phyloP scores from a whole-genome alignment of 2,888 invertebrate species.

The Ochropleura leucogaster region DNA sequence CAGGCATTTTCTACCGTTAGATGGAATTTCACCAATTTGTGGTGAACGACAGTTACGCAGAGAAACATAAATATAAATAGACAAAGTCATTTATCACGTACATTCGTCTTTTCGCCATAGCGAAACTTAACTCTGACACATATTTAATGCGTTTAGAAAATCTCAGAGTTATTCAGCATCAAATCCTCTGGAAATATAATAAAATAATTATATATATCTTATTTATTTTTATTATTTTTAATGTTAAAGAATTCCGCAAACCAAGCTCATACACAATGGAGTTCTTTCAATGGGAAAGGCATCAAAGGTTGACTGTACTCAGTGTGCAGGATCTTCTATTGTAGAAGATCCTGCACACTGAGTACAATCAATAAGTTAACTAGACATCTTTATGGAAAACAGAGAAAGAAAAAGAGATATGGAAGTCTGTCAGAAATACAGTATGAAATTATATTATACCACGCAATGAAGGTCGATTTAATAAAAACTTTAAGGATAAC shows the following conservation, averaged over 20 bases:
- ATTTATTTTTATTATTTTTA: too few species aligned
- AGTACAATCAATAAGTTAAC: neutral
- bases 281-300: neutral
- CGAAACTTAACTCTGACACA: conserved; percentile 22
- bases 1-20: conserved; percentile 64
- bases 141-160: conserved; percentile 30
- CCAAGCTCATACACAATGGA: neutral
- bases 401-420: neutral
- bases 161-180: neutral
- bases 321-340: too few species aligned
- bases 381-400: neutral
- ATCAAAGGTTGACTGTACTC: neutral
- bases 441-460: neutral
- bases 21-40: conserved; percentile 68
- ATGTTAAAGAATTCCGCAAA: neutral
- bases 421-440: neutral
- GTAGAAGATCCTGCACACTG: conserved; percentile 1
- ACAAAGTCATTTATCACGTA: conserved; percentile 46
- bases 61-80: conserved; percentile 50
- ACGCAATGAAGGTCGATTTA: neutral
- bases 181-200: neutral
- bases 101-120: conserved; percentile 30
- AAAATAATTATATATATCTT: too few species aligned
- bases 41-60: conserved; percentile 61
- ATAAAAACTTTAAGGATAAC: conserved; percentile 2